Conservation (phyloP, 2,888 invertebrate genomes). For the Nesidiocoris tenuis region DNA sequence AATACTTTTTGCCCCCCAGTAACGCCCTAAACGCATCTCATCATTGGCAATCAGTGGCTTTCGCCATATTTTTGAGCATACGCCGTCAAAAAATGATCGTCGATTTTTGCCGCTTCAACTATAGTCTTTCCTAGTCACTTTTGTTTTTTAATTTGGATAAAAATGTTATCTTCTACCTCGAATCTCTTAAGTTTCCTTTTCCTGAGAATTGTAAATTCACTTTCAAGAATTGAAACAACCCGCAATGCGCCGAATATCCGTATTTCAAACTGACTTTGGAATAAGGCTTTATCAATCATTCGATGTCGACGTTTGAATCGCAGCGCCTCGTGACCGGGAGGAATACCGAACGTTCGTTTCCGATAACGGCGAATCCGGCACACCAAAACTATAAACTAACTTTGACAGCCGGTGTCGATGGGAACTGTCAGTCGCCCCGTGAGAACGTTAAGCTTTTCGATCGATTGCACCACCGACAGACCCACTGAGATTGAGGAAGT, state of each 20-base stretch:
- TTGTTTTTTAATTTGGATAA: no score
- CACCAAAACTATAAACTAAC: not conserved
- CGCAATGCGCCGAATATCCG: not conserved
- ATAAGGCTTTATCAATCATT: not conserved
- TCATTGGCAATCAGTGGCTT: no score
- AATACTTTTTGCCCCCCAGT: no score
- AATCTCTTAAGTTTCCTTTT: no score
- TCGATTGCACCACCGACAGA: not conserved
- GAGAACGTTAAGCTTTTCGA: not conserved
- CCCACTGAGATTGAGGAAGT: no score
- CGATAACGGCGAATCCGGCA: not conserved
- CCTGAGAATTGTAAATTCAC: no score
- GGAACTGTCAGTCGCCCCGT: not conserved
- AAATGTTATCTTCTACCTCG: no score
- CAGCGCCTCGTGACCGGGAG: not conserved
- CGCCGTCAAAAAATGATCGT: no score
- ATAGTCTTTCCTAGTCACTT: no score
- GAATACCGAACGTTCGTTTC: not conserved
- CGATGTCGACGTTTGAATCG: not conserved
- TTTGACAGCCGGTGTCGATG: not conserved
- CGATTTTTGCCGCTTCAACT: no score
- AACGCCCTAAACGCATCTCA: no score
- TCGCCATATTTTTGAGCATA: no score
- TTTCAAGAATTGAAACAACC: not conserved
- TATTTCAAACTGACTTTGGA: not conserved